These are phyloP conservation scores for Cabera pusaria DNA, from an alignment of 2,888 invertebrate genomes.

Conservation along the genomic window DNA sequence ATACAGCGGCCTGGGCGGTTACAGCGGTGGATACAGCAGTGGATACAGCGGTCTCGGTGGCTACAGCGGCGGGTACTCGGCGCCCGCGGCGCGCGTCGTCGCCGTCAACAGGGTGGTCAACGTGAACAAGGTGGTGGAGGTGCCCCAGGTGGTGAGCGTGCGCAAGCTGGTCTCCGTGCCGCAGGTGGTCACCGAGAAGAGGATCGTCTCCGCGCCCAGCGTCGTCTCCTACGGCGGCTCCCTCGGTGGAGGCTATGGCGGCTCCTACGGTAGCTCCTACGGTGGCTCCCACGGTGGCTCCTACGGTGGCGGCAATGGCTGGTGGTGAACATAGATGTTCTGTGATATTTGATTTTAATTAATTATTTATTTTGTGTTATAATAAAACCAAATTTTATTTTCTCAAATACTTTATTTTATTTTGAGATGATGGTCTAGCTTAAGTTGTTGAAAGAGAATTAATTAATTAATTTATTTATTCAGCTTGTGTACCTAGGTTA, in stretches of 20 bases:
- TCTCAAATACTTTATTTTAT: too few relatives aligned
- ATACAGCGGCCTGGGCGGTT: constrained; percentile 23
- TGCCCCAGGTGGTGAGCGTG: constrained; percentile 41
- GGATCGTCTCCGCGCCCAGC: constrained; percentile 37
- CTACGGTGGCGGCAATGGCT: constrained; percentile 21
- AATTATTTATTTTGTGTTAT: constrained; percentile 2
- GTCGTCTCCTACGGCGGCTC: constrained; percentile 6
- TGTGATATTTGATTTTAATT: constrained; percentile 1
- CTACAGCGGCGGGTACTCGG: constrained; percentile 18
- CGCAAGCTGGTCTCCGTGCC: constrained; percentile 42
- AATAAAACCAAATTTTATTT: constrained; percentile 2
- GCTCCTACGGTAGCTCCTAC: constrained; percentile 14
- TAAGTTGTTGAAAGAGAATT: too few relatives aligned
- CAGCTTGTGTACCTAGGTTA: too few relatives aligned
- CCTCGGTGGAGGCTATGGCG: constrained; percentile 6
- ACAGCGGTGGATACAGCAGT: constrained; percentile 11
- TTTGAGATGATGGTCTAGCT: too few relatives aligned
- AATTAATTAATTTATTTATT: too few relatives aligned
- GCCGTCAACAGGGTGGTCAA: constrained; percentile 43
- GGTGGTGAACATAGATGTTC: constrained; percentile 32
- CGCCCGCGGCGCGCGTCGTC: constrained; percentile 39
- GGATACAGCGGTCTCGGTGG: constrained; percentile 2
- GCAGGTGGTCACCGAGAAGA: constrained; percentile 37
- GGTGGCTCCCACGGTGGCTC: constrained; percentile 6
- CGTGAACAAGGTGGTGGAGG: constrained; percentile 42